Conservation (phyloP, 2,888 invertebrate species). For the Caenorhabditis sulstoni region DNA sequence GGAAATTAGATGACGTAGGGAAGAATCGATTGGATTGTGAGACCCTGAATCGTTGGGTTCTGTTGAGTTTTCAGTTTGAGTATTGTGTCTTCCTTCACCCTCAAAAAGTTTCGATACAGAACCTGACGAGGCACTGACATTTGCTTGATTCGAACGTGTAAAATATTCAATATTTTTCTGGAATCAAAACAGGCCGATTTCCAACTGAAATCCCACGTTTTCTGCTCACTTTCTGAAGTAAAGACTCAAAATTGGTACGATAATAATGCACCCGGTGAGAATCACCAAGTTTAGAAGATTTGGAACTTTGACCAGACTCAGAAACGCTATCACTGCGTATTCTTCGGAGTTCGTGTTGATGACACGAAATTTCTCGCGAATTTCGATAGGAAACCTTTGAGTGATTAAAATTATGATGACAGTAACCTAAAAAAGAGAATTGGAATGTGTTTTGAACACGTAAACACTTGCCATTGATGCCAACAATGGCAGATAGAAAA, state of each 20-base stretch:
- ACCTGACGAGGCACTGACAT: slow-evolving; percentile 14
- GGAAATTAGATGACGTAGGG: slow-evolving; percentile 18
- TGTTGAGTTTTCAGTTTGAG: not conserved
- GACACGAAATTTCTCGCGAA: not conserved
- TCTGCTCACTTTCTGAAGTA: slow-evolving; percentile 30
- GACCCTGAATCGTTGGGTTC: not conserved
- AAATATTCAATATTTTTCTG: slow-evolving; percentile 5
- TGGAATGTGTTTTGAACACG: not conserved
- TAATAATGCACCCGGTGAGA: slow-evolving; percentile 23
- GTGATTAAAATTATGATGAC: slow-evolving; percentile 3
- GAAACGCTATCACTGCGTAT: slow-evolving; percentile 12
- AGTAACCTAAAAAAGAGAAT: not conserved
- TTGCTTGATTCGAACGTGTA: not conserved
- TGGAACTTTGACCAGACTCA: slow-evolving; percentile 29
- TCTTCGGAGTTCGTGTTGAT: slow-evolving; percentile 2
- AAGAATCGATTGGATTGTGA: slow-evolving; percentile 7
- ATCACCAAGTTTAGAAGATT: slow-evolving; percentile 27
- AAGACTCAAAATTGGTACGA: slow-evolving; percentile 12
- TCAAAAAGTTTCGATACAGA: slow-evolving; percentile 1
- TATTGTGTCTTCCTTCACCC: not conserved
- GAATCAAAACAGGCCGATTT: too few species aligned
- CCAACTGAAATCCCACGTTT: not conserved
- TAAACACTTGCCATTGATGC: not conserved
- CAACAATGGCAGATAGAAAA: slow-evolving; percentile 1
- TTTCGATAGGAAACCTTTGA: slow-evolving; percentile 2